Evolutionary conservation across 30 jellyfish, hydroid and myxozoan species (phyloP), one percentile per base, ranked within the genome.

Genomic region (Aurelia sp.): DNA sequence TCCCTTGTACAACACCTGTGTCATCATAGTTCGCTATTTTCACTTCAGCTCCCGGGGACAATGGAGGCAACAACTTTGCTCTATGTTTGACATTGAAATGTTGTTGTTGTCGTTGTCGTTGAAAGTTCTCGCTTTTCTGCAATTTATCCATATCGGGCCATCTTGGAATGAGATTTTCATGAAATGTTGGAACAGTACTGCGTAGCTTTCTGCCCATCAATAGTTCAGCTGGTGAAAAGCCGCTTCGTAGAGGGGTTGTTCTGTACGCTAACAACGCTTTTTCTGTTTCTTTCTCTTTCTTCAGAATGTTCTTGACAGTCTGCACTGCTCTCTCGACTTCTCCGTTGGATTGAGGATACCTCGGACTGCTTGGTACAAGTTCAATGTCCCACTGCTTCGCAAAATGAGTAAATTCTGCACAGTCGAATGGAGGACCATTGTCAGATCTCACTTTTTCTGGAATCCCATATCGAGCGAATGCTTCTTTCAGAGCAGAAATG

Each of bases 321-420:
- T 27, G 2, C 33, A 27, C 33, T 27, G 33, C 33, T 35, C 81
- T 69, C 8, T 69, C 81, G 21, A 35, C 63, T 31, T 27, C 33
- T 27, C 81, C 63, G 60, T 44, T 69, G 81, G 18, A 44, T 8
- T 69, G 81, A 13, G 81, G 81, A 8, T 69, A 44, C 40, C 81
- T 69, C 38, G 63, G 81, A 69, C 81, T 69, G 81, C 81, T 69
- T 69, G 40, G 81, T 20, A 69, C 66, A 20, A 59, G 33, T 27
- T 27, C 33, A 27, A 27, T 27, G 33, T 27, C 33, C 33, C 33
- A 27, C 22, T 69, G 17, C 66, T 69, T 18, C 38, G 66, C 63
- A 69, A 69, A 44, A 69, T 69, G 81, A 18, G 81, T 69, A 69
- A 69, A 20, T 69, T 20, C 73, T 69, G 81, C 81, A 16, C 63